Evolutionary conservation across 2,113 vertebrate genomes (phyloP).

Genomic region (Athene noctua): DNA sequence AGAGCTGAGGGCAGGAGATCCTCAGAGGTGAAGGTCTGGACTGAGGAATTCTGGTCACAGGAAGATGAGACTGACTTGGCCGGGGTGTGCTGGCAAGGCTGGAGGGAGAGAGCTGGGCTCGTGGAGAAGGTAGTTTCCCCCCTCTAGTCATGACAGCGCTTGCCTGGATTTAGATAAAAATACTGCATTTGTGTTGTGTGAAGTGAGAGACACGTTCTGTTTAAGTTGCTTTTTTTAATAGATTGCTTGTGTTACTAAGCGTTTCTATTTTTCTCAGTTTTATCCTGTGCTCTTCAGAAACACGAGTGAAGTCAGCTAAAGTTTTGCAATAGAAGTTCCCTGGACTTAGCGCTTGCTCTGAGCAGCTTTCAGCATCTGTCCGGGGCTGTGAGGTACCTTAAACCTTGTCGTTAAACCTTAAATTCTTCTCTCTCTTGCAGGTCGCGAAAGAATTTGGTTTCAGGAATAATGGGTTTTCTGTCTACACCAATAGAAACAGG

Average conservation of each 20-base stretch:
- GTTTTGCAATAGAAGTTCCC: neutral
- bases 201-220: neutral
- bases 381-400: neutral
- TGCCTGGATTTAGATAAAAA: neutral
- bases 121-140: neutral
- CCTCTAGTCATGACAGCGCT: neutral
- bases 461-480: constrained; percentile 91
- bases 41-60: neutral
- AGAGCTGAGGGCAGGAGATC: neutral
- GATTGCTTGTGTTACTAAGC: neutral
- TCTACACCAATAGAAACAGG: constrained; percentile 95
- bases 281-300: neutral
- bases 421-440: constrained; percentile 64
- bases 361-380: neutral
- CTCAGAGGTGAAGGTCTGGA: neutral
- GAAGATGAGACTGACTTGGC: neutral
- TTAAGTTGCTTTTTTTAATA: neutral
- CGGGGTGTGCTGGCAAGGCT: neutral
- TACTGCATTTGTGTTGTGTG: neutral
- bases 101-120: fast-evolving
- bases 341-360: neutral
- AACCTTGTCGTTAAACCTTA: neutral
- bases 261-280: neutral
- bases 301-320: neutral
- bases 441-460: constrained; percentile 97